Evolutionary conservation across 2,113 vertebrate species (phyloP).

Genomic region (Rana temporaria): DNA sequence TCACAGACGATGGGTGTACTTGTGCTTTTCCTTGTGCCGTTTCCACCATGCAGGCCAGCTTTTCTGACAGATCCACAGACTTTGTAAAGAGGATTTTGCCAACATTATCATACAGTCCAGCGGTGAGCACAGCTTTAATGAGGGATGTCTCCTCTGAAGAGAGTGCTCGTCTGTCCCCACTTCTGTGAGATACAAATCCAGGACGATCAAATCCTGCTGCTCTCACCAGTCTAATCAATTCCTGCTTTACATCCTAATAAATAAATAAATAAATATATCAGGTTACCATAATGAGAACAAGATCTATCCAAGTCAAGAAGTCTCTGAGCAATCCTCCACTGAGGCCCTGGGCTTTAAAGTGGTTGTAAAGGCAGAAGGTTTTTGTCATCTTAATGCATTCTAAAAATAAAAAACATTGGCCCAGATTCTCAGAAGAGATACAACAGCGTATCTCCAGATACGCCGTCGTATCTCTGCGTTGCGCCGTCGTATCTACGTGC

Average conservation of each 20-base stretch:
- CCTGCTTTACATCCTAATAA: conserved; percentile 88
- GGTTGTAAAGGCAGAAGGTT: no score
- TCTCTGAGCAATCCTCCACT: no score
- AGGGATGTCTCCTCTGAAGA: conserved; percentile 81
- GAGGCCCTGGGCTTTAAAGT: no score
- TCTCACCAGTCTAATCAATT: conserved; percentile 88
- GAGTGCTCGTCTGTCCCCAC: conserved; percentile 58
- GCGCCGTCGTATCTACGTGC: no score
- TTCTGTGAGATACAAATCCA: conserved; percentile 53
- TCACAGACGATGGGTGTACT: conserved; percentile 94
- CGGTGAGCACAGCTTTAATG: conserved; percentile 88
- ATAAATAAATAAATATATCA: conserved; percentile 3
- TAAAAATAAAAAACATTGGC: no score
- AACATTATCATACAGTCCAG: conserved; percentile 92
- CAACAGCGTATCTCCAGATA: no score
- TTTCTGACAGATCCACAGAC: conserved; percentile 89
- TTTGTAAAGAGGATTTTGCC: conserved; percentile 83
- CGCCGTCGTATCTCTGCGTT: no score
- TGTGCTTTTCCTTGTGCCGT: conserved; percentile 93
- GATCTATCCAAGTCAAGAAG: no score
- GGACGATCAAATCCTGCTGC: conserved; percentile 83
- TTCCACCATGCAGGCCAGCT: conserved; percentile 84
- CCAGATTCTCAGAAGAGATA: no score
- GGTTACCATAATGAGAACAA: background rate
- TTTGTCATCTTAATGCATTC: no score